These are phyloP conservation scores for Zonitis immaculata DNA, from an alignment of 2,888 invertebrate species.

Conservation along the genomic window DNA sequence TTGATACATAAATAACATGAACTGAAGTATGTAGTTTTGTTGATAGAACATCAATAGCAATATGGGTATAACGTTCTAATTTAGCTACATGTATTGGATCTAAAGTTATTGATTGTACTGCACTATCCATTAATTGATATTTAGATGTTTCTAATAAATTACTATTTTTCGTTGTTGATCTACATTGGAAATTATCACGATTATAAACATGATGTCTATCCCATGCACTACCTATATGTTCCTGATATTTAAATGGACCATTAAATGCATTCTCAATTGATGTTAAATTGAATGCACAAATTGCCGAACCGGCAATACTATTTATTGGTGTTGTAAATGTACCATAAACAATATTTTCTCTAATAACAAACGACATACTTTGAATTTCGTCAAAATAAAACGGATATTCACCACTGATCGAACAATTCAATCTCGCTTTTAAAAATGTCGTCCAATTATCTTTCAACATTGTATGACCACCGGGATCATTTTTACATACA, in stretches of 20 bases:
- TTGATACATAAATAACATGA: constrained; percentile 78
- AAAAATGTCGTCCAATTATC: constrained; percentile 91
- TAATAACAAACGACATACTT: constrained; percentile 70
- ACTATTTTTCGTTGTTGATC: constrained; percentile 38
- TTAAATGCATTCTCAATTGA: constrained; percentile 76
- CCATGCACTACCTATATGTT: constrained; percentile 73
- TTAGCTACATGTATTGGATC: constrained; percentile 67
- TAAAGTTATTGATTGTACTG: constrained; percentile 70
- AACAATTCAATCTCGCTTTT: constrained; percentile 81
- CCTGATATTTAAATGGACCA: constrained; percentile 83
- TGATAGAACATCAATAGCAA: constrained; percentile 76
- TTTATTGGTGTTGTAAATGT: constrained; percentile 83
- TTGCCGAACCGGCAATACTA: constrained; percentile 85
- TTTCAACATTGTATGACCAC: constrained; percentile 69
- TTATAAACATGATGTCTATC: constrained; percentile 58
- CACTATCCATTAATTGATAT: constrained; percentile 84
- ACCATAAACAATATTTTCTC: constrained; percentile 74
- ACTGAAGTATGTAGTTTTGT: constrained; percentile 67
- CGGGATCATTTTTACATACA: constrained; percentile 85
- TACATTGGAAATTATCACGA: constrained; percentile 61
- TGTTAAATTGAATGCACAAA: constrained; percentile 84
- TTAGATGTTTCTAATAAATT: constrained; percentile 60
- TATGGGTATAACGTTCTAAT: constrained; percentile 68
- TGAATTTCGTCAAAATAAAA: constrained; percentile 89
- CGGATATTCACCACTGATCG: constrained; percentile 77